Base-by-base conservation (phyloP, 2,888 invertebrate genomes). In the Diploptera punctata region DNA sequence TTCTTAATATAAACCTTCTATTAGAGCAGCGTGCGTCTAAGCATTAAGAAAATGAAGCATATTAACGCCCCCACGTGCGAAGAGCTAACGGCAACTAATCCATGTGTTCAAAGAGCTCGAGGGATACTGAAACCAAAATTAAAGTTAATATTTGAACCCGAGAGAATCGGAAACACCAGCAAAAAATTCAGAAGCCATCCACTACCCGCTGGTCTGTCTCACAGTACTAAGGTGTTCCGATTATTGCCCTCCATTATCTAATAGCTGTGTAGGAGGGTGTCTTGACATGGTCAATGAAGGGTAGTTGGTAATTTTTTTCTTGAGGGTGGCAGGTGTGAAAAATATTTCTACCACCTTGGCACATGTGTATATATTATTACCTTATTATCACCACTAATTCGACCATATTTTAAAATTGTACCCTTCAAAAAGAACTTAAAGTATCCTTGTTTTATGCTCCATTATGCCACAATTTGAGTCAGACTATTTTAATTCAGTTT, bases 381-480 rank as follows among this genome's bases (percentile, higher is more conserved):
- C 44, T 47, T 24, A 65, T 65, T 65, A 65, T 47, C 65, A 18
- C 65, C 65, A 65, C 44, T 65, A 44, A 65, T 47, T 47, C 65
- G 16, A 9, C 47, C 13, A 65, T 65, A 65, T 65, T 65, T n/a
- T 44, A 65, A 54, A 26, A 26, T 13, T 57, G 10, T 29, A 57
- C n/a, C 57, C 31, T n/a, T 57, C 57, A 24, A 26, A n/a, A n/a
- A n/a, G n/a, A 10, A 9, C 57, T 10, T 33, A 33, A 33, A 57
- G 13, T 18, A 29, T n/a, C 57, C 57, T n/a, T n/a, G 13, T 57
- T 33, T 57, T 57, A 57, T 29, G 29, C 26, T 65, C 65, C n/a
- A 65, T 65, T 65, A 65, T 65, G 65, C 65, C 65, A 65, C 47
- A 29, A 65, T 65, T 65, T 65, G 18, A 26, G 44, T 65, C 65